phyloP scores from a whole-genome alignment of 2,888 invertebrate genomes.

The Gymnocheta viridis region DNA sequence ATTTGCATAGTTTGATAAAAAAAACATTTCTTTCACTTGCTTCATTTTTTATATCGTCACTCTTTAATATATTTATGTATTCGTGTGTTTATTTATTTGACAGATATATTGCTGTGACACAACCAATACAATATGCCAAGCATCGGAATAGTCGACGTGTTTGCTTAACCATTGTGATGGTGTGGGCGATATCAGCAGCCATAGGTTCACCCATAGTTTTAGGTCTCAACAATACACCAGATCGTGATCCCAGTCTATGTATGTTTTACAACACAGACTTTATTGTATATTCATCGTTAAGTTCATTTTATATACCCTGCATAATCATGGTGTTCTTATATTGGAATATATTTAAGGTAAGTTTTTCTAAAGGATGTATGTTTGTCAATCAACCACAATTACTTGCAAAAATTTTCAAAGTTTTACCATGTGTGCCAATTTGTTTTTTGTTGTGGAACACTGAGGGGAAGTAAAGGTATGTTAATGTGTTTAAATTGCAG shows the following conservation, averaged over 20 bases:
- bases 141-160: slow-evolving; percentile 98
- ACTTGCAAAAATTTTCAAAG: neutral
- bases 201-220: slow-evolving; percentile 98
- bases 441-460: neutral
- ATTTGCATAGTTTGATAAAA: neutral
- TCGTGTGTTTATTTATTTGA: slow-evolving; percentile 73
- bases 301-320: slow-evolving; percentile 99
- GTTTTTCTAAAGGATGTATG: slow-evolving; percentile 70
- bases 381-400: neutral
- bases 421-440: neutral
- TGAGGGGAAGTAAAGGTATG: neutral
- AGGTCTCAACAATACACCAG: slow-evolving; percentile 96
- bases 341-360: slow-evolving; percentile 97
- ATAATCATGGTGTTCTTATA: slow-evolving; percentile 99
- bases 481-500: slow-evolving; percentile 26
- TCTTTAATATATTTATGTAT: slow-evolving; percentile 1
- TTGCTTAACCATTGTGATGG: slow-evolving; percentile 95
- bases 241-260: slow-evolving; percentile 92
- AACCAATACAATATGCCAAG: slow-evolving; percentile 99
- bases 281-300: slow-evolving; percentile 98
- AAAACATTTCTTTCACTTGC: slow-evolving; percentile 1
- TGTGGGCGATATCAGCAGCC: slow-evolving; percentile 97
- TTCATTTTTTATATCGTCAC: neutral
- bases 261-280: slow-evolving; percentile 99
- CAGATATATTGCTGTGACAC: slow-evolving; percentile 99